Evolutionary conservation across 1,140 invertebrate genomes (phyloP), one percentile per base, ranked within the genome.

Genomic region (Orius insidiosus): DNA sequence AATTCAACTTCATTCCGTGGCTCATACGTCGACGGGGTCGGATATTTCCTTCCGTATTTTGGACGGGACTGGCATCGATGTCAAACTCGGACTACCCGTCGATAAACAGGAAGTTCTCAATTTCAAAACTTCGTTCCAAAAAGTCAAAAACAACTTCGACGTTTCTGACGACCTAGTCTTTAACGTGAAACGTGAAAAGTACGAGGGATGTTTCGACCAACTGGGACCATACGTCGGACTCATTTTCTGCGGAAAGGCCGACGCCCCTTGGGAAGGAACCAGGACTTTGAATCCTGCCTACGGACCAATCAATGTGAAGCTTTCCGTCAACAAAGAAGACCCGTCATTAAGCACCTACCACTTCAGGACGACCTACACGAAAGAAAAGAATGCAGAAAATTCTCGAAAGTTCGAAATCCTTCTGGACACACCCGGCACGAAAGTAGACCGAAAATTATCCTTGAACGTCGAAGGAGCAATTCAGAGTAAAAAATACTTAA

Each of bases 81-180:
- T 88, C 0, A 74, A 77, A 53, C 59, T 88, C 10, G 76, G 76
- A 6, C 58, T 86, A 0, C 86, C 86, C 0, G 67, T 83, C 34
- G 73, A 83, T 34, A 85, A 82, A 54, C 76, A 87, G 50, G 80
- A 90, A 59, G 59, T 92, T 1, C 59, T 93, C 3, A 72, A 68
- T 10, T 57, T 75, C 1, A 70, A 71, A 15, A 74, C 76, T 45
- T 70, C 78, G 24, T 59, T 83, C 7, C 61, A 80, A 3, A 67
- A 74, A 45, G 68, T 69, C 2, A 68, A 72, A 16, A 73, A 77
- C 18, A 66, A 67, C 19, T 47, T 59, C 5, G 69, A 71, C 36
- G 64, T 63, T 2, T 59, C 70, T 5, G 60, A 57, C 0, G 55
- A 67, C 1, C 47, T 78, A 0, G 75, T 72, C 54, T 72, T 75